Conservation (phyloP, 2,888 invertebrate genomes). For the Hydriomena furcata region DNA sequence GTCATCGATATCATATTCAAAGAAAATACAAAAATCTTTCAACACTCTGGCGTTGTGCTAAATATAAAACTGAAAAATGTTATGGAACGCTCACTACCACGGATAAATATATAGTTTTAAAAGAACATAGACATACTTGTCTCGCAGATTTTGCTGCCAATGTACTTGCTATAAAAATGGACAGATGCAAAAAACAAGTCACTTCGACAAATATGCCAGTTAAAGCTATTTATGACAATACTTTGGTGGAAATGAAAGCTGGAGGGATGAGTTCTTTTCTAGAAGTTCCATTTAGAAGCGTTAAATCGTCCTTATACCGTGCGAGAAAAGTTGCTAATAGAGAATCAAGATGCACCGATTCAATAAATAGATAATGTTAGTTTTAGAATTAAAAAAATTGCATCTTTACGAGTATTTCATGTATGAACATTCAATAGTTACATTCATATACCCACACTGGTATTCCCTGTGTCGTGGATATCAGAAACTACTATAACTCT, state of each 20-base stretch:
- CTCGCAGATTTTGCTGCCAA: slow-evolving; percentile 8
- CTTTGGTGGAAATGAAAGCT: background rate
- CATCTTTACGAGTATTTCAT: too few relatives aligned
- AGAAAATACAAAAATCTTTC: slow-evolving; percentile 1
- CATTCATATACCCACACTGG: too few relatives aligned
- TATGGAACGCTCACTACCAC: background rate
- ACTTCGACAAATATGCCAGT: background rate
- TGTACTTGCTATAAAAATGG: slow-evolving; percentile 7
- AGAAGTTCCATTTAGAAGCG: slow-evolving; percentile 1
- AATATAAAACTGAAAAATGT: slow-evolving; percentile 10
- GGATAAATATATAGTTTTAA: slow-evolving; percentile 7
- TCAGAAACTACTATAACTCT: too few relatives aligned
- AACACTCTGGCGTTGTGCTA: slow-evolving; percentile 10
- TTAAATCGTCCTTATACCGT: background rate
- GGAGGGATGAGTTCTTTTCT: background rate
- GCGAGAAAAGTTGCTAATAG: background rate
- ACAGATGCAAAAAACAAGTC: slow-evolving; percentile 1
- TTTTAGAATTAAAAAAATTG: too few relatives aligned
- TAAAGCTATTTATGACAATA: slow-evolving; percentile 2
- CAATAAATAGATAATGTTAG: too few relatives aligned
- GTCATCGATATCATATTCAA: slow-evolving; percentile 5
- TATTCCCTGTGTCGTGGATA: too few relatives aligned
- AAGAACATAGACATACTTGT: slow-evolving; percentile 3
- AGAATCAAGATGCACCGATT: too few relatives aligned
- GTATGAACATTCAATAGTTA: too few relatives aligned